phyloP scores from a whole-genome alignment of 1,140 invertebrate genomes.

The Penaeus vannamei region DNA sequence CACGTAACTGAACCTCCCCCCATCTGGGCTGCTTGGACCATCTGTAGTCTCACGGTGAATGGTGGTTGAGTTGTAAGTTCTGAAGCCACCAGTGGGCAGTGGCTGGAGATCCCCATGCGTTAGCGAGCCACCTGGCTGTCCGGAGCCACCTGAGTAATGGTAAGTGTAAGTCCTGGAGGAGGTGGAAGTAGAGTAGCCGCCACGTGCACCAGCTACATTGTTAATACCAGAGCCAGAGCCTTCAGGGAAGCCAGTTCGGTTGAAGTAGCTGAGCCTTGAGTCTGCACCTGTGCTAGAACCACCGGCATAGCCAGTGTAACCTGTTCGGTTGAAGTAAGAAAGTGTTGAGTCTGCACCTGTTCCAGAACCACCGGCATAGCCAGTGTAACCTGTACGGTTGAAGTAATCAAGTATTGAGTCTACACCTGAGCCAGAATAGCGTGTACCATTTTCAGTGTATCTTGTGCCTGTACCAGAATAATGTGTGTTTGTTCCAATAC shows the following conservation, averaged over 20 bases:
- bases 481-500: background rate
- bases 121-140: background rate
- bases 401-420: no score
- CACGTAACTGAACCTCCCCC: slow-evolving; percentile 64
- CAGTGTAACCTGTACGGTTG: no score
- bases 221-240: background rate
- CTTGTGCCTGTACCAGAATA: no score
- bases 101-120: background rate
- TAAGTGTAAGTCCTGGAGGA: slow-evolving; percentile 49
- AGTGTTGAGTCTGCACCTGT: no score
- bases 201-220: slow-evolving; percentile 1
- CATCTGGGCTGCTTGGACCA: slow-evolving; percentile 36
- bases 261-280: no score
- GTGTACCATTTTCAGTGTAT: no score
- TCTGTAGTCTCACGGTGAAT: background rate
- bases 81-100: background rate
- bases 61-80: slow-evolving; percentile 22
- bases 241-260: no score
- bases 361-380: no score
- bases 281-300: no score
- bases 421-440: no score
- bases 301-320: no score
- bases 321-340: no score
- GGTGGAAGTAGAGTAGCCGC: slow-evolving; percentile 39
- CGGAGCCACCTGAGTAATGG: slow-evolving; percentile 26